Evolutionary conservation across 1,140 invertebrate genomes (phyloP).

Genomic region (Calycopis cecrops): DNA sequence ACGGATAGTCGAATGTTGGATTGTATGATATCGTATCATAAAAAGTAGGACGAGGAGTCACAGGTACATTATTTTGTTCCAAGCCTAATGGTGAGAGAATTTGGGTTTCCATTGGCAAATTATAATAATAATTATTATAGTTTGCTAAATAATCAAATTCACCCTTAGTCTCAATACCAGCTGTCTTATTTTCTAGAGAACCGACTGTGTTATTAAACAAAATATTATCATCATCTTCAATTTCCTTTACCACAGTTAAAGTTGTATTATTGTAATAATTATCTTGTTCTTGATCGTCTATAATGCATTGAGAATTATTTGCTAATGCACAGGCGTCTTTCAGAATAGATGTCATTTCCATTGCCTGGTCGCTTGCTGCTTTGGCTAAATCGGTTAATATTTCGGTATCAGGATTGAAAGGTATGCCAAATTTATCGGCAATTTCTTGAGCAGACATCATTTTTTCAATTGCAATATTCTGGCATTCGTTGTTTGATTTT

Average conservation of each 20-base stretch:
- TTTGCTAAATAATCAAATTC: too few relatives aligned
- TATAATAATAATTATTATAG: slow-evolving; percentile 28
- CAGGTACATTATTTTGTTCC: slow-evolving; percentile 29
- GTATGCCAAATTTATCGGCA: slow-evolving; percentile 59
- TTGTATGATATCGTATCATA: slow-evolving; percentile 43
- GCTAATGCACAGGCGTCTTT: slow-evolving; percentile 42
- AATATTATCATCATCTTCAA: slow-evolving; percentile 11
- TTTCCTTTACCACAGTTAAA: slow-evolving; percentile 24
- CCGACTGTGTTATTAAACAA: slow-evolving; percentile 5
- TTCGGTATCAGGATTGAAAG: slow-evolving; percentile 58
- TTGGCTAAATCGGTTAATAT: slow-evolving; percentile 51
- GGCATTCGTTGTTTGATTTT: slow-evolving; percentile 61
- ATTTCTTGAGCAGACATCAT: slow-evolving; percentile 70
- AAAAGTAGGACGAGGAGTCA: slow-evolving; percentile 42
- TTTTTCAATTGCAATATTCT: slow-evolving; percentile 66
- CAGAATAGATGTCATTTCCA: slow-evolving; percentile 50
- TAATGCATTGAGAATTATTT: slow-evolving; percentile 26
- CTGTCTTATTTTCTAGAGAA: too few relatives aligned
- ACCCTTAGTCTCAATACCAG: too few relatives aligned
- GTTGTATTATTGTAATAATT: not conserved
- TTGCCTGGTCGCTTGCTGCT: slow-evolving; percentile 52
- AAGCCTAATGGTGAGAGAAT: slow-evolving; percentile 29
- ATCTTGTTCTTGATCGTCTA: slow-evolving; percentile 1
- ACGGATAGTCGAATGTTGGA: slow-evolving; percentile 40
- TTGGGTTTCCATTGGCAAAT: slow-evolving; percentile 41